A percentile compares a stretch with the other conserved stretches of the same genome.
phyloP scores from a whole-genome alignment of 2,888 invertebrate species.

The Ephialtes manifestator region DNA sequence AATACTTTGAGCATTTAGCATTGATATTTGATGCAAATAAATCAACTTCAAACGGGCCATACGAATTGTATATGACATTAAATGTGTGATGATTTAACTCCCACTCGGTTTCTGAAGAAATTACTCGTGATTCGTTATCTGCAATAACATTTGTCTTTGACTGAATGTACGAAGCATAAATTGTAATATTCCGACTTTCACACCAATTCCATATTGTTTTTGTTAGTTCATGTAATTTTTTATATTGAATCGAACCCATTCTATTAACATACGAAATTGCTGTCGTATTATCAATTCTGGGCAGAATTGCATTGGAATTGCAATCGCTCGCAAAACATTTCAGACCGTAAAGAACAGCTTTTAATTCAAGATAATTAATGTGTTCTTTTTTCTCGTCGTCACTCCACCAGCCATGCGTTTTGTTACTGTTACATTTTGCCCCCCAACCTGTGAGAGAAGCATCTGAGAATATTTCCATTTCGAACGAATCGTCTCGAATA shows the following conservation, averaged over 20 bases:
- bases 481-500: not conserved
- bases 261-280: too few relatives aligned
- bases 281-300: too few relatives aligned
- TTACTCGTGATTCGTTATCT: too few relatives aligned
- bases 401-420: constrained; percentile 39
- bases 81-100: not conserved
- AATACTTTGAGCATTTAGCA: constrained; percentile 12
- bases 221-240: too few relatives aligned
- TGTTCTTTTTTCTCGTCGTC: constrained; percentile 33
- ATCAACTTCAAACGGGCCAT: constrained; percentile 10
- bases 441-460: constrained; percentile 52
- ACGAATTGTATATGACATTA: not conserved
- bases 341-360: constrained; percentile 37
- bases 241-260: too few relatives aligned
- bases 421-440: constrained; percentile 21
- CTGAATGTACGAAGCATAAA: too few relatives aligned
- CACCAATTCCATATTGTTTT: too few relatives aligned
- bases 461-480: constrained; percentile 37
- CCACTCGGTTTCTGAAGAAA: too few relatives aligned
- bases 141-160: too few relatives aligned
- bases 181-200: too few relatives aligned
- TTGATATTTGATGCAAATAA: constrained; percentile 41
- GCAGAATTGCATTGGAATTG: too few relatives aligned
- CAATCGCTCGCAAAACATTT: constrained; percentile 32
- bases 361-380: constrained; percentile 48